Percentiles rank a stretch among this genome's conserved stretches.
Conservation (phyloP, 2,888 invertebrate genomes). For the Deilephila porcellus region DNA sequence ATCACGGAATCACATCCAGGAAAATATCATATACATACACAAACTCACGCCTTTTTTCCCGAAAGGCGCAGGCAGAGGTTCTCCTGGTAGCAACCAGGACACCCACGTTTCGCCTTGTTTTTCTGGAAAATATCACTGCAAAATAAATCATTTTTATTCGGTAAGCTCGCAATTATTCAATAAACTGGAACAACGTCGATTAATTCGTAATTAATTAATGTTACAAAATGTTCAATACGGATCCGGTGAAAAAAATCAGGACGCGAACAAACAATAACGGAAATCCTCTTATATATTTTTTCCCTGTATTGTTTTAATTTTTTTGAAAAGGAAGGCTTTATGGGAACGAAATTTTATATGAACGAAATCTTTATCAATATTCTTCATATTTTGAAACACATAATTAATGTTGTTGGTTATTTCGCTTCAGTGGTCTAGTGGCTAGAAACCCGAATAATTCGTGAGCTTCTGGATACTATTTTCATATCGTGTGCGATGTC, state of each 20-base stretch:
- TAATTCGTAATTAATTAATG: conserved; percentile 48
- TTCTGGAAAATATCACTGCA: too few species aligned
- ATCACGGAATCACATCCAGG: too few species aligned
- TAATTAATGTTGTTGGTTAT: too few species aligned
- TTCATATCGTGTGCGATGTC: too few species aligned
- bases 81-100: too few species aligned
- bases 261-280: background rate
- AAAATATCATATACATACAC: too few species aligned
- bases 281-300: background rate
- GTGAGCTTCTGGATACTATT: too few species aligned
- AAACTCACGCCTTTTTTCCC: too few species aligned
- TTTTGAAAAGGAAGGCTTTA: background rate
- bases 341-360: background rate
- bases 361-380: background rate
- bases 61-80: too few species aligned
- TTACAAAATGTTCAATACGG: conserved; percentile 41
- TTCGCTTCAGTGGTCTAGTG: too few species aligned
- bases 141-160: background rate
- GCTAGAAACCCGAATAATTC: too few species aligned
- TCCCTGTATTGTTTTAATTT: background rate
- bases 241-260: conserved; percentile 33
- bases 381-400: background rate
- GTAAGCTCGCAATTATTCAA: background rate
- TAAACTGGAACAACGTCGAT: conserved; percentile 34
- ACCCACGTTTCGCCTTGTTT: too few species aligned